Conservation (phyloP, 2,113 vertebrate species). For the Strix aluco region DNA sequence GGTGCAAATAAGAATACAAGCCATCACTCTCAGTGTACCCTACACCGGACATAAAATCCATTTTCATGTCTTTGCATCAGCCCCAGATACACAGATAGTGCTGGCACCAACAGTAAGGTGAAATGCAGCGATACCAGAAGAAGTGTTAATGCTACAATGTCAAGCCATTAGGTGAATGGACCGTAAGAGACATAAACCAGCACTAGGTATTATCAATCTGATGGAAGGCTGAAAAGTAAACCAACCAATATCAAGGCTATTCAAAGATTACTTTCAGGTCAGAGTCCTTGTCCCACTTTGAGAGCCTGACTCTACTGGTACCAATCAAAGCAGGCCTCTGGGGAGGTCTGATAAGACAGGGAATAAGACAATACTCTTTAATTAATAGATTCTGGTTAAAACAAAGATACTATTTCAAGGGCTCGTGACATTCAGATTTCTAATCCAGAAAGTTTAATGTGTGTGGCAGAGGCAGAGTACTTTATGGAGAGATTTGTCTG, state of each 20-base stretch:
- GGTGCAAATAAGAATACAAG: background rate
- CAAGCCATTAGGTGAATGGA: background rate
- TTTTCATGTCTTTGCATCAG: background rate
- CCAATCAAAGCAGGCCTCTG: background rate
- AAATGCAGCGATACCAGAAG: background rate
- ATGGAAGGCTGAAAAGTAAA: background rate
- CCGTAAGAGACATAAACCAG: background rate
- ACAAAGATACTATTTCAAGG: background rate
- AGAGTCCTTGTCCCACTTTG: background rate
- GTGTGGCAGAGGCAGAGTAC: background rate
- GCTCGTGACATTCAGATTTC: background rate
- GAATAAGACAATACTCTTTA: background rate
- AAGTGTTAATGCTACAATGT: background rate
- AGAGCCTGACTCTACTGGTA: background rate
- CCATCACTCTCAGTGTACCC: background rate
- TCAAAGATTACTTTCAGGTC: background rate
- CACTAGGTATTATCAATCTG: background rate
- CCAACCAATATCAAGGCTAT: background rate
- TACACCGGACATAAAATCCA: background rate
- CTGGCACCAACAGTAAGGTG: background rate
- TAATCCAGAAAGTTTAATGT: background rate
- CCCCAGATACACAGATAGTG: background rate
- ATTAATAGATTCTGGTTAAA: background rate
- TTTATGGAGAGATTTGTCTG: background rate
- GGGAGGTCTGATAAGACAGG: background rate